phyloP scores from a whole-genome alignment of 2,113 vertebrate species.

The Ginglymostoma cirratum region DNA sequence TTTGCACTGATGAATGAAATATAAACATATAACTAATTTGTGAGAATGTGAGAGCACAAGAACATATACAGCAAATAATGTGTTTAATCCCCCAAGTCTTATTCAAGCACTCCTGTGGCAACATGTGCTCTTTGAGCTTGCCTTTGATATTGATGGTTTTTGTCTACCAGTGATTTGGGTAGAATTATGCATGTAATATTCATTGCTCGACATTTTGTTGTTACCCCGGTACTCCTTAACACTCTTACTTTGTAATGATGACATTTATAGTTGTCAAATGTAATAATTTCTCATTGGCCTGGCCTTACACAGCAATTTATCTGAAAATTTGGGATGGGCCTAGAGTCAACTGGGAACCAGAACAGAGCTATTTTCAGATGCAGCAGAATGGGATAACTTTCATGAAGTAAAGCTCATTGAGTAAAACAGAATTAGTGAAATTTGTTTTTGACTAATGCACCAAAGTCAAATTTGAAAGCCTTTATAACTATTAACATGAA shows the following conservation, averaged over 20 bases:
- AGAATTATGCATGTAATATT: not conserved
- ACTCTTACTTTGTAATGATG: not conserved
- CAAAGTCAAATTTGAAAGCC: not conserved
- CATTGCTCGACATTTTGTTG: not conserved
- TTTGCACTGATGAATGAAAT: not conserved
- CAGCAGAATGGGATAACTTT: not conserved
- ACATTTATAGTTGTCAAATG: not conserved
- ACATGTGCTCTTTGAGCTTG: slow-evolving; percentile 24
- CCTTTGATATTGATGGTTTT: not conserved
- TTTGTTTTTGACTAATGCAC: not conserved
- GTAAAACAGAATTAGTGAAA: not conserved
- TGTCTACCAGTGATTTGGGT: not conserved
- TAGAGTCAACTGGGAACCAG: no score
- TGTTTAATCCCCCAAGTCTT: not conserved
- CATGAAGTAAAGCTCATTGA: not conserved
- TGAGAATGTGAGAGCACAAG: no score
- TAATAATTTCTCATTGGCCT: not conserved
- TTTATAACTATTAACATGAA: not conserved
- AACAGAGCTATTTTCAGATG: not conserved
- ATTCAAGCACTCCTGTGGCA: not conserved
- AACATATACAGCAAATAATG: not conserved
- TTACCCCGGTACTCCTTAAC: not conserved
- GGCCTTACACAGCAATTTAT: not conserved
- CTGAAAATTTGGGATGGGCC: not conserved
- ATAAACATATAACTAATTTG: not conserved